Evolutionary conservation across 2,797 vertebrate genomes (phyloP), one percentile per base, ranked within the genome.

Genomic region (Galagoides demidoff): DNA sequence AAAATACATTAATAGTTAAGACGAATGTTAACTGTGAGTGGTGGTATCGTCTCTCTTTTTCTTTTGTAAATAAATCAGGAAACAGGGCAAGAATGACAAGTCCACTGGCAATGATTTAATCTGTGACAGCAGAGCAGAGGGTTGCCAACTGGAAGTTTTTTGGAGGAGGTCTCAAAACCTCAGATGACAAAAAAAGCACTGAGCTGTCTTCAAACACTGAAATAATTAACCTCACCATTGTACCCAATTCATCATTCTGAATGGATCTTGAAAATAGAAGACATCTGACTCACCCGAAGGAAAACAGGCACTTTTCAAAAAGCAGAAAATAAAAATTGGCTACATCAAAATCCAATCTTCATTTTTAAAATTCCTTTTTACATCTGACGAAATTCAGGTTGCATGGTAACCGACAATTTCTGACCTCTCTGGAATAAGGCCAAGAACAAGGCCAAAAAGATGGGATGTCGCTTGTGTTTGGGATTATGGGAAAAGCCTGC

Each of bases 121-220:
- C 3, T 84, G 89, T 49, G 84, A 85, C 0, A 0, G 43, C 1
- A 5, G 1, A 64, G 70, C 55, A 77, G 25, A 94, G 57, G 39
- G 34, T 84, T 84, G 89, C 79, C 76, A 95, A 86, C 5, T 27
- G 76, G 76, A 29, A 82, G 61, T 70, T 93, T 89, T 95, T 86
- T 59, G 78, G 91, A 82, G 87, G 61, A 87, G 68, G 66, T 93
- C 45, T 79, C 16, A 29, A 88, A 90, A 82, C 25, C 85, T 71
- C 74, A 86, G 68, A 84, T 59, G 83, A 93, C 39, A 83, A 70
- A 78, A 81, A 96, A 91, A 93, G 27, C 59, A 89, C 78, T 20
- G 61, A 95, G 57, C 66, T 81, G 73, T 91, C 89, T 93, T 92
- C 81, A 95, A 93, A 96, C 64, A 81, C 9, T 77, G 84, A 88